Base-by-base conservation (phyloP, 2,888 invertebrate genomes). In the Gibbula magus region DNA sequence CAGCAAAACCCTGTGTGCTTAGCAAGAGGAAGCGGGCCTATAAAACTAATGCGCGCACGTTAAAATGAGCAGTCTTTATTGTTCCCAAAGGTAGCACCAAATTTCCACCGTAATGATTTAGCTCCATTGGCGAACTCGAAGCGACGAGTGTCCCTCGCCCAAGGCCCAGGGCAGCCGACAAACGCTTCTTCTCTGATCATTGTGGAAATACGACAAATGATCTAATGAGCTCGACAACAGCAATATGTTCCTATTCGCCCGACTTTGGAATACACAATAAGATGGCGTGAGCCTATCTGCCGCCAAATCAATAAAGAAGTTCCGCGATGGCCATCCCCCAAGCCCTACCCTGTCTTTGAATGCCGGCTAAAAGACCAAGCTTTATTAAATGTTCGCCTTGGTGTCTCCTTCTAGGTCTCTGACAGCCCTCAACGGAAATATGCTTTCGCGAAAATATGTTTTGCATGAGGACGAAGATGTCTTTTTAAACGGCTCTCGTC, bases 131-230 rank as follows among this genome's bases (percentile, higher is more conserved):
- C 39, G 39, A 74, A 74, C 74, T 39, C 45, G 25, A 74, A 74
- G 51, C 51, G 51, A 74, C 74, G 74, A 74, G 51, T 16, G 61
- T 61, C 61, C 61, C 61, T 61, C 25, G 61, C 61, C 61, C 10
- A 61, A 25, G 61, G 61, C 61, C 61, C 61, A 25, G 25, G 29
- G 61, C 61, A 61, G 61, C 29, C 61, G 29, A 61, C 7, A 51
- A 51, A 74, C 32, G 45, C 45, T 45, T 74, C 74, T 74, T 25
- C 51, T 74, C 51, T 45, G 51, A 74, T 74, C 74, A 45, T 20
- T 25, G 53, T 61, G 51, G 81, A 77, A 70, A 67, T 77, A 78
- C 79, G 82, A 82, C 82, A 82, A 82, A 82, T 80, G 82, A 78
- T 45, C 54, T 82, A 79, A 82, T 54, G 79, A 82, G 79, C 39